These are phyloP conservation scores for Callinectes sapidus DNA, from an alignment of 2,888 invertebrate genomes.

Conservation along the genomic window DNA sequence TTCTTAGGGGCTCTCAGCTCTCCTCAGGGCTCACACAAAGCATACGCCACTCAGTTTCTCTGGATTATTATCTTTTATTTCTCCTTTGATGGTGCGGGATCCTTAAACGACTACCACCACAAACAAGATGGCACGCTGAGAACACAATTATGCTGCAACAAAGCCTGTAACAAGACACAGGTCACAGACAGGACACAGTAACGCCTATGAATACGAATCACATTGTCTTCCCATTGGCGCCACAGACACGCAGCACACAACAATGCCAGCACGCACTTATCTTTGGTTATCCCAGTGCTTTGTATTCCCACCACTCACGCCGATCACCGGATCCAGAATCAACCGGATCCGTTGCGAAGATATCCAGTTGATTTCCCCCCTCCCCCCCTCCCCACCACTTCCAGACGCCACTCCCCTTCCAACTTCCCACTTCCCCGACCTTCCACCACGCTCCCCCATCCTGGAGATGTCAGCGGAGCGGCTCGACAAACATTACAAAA, in stretches of 20 bases:
- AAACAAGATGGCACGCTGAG: too few relatives aligned
- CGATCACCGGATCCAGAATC: background rate
- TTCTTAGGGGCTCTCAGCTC: too few relatives aligned
- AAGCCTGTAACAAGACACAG: too few relatives aligned
- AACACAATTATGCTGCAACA: too few relatives aligned
- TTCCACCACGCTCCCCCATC: background rate
- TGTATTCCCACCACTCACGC: background rate
- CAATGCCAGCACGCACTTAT: background rate
- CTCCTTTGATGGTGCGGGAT: too few relatives aligned
- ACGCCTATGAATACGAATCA: background rate
- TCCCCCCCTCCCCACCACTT: background rate
- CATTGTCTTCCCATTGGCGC: background rate
- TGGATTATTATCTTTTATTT: too few relatives aligned
- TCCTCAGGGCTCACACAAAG: too few relatives aligned
- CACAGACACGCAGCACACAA: background rate
- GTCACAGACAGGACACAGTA: too few relatives aligned
- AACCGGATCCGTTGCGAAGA: background rate
- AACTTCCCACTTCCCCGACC: background rate
- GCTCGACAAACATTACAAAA: background rate
- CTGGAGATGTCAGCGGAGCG: background rate
- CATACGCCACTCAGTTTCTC: too few relatives aligned
- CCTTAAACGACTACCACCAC: too few relatives aligned
- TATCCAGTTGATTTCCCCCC: background rate
- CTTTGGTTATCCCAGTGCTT: background rate
- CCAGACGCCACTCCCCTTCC: background rate